Evolutionary conservation across 2,797 vertebrate species (phyloP).

Genomic region (Diplodus puntazzo): DNA sequence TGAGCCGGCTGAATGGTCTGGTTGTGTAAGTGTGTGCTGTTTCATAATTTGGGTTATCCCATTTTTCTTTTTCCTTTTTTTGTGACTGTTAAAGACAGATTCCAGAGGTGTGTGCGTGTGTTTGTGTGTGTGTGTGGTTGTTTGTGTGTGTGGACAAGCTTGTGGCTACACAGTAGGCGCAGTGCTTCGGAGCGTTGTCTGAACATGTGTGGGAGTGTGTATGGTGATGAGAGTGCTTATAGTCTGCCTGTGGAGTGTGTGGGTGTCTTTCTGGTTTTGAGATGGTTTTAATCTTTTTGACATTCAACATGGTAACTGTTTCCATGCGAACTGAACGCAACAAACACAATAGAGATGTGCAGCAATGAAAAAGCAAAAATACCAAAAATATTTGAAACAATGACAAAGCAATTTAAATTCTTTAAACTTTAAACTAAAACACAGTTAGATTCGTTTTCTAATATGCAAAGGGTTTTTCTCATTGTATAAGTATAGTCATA

Average conservation of each 20-base stretch:
- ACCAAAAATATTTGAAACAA: neutral
- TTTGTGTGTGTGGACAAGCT: neutral
- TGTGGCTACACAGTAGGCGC: conserved; percentile 29
- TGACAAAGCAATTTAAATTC: neutral
- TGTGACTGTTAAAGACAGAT: conserved; percentile 3
- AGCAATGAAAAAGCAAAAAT: conserved; percentile 18
- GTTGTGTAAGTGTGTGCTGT: conserved; percentile 30
- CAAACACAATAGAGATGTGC: conserved; percentile 19
- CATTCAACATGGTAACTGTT: conserved; percentile 74
- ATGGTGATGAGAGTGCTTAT: conserved; percentile 65
- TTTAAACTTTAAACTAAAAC: neutral
- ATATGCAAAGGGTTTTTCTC: neutral
- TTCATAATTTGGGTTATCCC: conserved; percentile 30
- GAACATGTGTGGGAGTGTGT: conserved; percentile 68
- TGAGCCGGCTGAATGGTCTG: conserved; percentile 22
- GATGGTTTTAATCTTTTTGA: conserved; percentile 70
- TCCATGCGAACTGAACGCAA: conserved; percentile 62
- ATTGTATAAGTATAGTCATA: neutral
- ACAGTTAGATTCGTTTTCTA: neutral
- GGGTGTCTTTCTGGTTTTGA: conserved; percentile 67
- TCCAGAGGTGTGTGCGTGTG: conserved; percentile 20
- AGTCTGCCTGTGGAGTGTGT: conserved; percentile 65
- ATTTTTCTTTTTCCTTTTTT: conserved; percentile 12
- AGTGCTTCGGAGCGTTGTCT: conserved; percentile 38
- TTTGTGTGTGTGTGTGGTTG: conserved; percentile 20